A percentile compares a stretch with the other conserved stretches of the same genome.
Evolutionary conservation across 2,888 invertebrate species (phyloP).

Genomic region (Gymnocheta viridis): DNA sequence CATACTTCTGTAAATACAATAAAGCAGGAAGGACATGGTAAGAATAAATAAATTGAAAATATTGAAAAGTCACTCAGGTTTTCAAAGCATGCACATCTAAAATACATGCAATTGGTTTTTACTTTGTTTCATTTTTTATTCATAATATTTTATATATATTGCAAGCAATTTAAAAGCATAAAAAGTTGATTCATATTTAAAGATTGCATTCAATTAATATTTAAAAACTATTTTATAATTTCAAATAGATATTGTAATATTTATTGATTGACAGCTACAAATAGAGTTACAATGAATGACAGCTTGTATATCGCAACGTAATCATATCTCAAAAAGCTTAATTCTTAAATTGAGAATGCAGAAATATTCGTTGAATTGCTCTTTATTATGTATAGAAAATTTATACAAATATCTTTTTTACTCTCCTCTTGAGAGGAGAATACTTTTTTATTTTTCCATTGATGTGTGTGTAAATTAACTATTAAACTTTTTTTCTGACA

Average conservation of each 20-base stretch:
- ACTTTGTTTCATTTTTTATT: neutral
- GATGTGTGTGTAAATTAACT: no score
- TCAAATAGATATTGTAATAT: neutral
- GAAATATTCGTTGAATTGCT: no score
- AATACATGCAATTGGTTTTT: neutral
- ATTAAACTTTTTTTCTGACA: no score
- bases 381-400: no score
- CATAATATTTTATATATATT: neutral
- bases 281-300: no score
- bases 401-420: no score
- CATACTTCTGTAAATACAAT: neutral
- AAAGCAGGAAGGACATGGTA: slow-evolving; percentile 9
- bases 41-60: slow-evolving; percentile 7
- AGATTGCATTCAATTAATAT: neutral
- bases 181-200: neutral
- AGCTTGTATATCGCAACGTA: no score
- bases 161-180: neutral
- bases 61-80: neutral
- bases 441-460: no score
- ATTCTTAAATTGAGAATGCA: no score
- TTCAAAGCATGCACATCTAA: neutral
- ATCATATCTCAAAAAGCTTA: no score
- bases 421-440: no score
- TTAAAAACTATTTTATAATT: neutral
- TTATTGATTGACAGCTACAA: no score